These are phyloP conservation scores for Dolichallabes microphthalmus DNA, from an alignment of 2,113 vertebrate genomes.

Conservation along the genomic window DNA sequence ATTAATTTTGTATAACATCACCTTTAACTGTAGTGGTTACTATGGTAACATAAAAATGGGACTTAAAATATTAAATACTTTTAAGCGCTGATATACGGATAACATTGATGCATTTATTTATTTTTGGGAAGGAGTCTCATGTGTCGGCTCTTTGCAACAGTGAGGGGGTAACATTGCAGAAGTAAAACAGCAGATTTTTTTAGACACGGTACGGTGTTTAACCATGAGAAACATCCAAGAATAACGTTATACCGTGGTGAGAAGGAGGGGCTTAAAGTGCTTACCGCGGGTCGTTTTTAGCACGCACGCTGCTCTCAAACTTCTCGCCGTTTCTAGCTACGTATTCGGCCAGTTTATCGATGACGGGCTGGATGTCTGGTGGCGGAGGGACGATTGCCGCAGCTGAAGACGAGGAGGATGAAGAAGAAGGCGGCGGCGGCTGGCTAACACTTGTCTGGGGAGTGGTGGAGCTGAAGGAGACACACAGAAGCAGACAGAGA, in stretches of 20 bases:
- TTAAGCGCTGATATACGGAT: neutral
- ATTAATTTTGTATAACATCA: neutral
- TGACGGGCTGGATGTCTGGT: constrained; percentile 95
- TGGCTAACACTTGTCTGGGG: constrained; percentile 70
- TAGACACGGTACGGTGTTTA: neutral
- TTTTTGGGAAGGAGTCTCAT: neutral
- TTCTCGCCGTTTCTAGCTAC: constrained; percentile 92
- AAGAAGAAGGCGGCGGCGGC: neutral
- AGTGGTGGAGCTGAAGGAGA: constrained; percentile 31
- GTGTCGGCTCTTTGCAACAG: neutral
- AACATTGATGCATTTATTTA: neutral
- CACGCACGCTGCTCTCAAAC: constrained; percentile 93
- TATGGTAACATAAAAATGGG: neutral
- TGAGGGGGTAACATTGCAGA: too few relatives aligned
- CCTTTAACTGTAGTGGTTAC: neutral
- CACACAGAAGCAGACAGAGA: neutral
- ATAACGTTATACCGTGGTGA: neutral
- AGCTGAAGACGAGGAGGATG: constrained; percentile 25
- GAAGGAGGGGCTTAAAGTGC: constrained; percentile 56
- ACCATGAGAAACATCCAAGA: neutral
- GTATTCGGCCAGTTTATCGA: constrained; percentile 96
- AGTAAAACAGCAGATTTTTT: neutral
- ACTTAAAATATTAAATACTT: neutral
- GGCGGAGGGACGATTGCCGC: constrained; percentile 90
- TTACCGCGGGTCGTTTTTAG: constrained; percentile 95